Conservation (phyloP, 64 coral and sea anemone species). For the Montipora foliosa region DNA sequence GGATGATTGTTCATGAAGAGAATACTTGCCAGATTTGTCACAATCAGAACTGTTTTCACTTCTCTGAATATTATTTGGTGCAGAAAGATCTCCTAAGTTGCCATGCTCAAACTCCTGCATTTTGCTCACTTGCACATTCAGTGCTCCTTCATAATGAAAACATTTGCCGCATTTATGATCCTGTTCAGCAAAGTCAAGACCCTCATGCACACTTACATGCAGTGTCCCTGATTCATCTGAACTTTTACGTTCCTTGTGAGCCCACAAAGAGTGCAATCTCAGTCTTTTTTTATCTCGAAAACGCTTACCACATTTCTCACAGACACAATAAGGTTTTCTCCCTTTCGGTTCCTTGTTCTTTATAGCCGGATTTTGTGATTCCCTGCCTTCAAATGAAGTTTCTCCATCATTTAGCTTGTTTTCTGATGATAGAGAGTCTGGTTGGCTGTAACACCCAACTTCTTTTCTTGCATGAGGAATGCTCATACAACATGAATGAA, state of each 20-base stretch:
- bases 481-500: background rate
- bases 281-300: background rate
- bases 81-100: background rate
- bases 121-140: background rate
- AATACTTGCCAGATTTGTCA: background rate
- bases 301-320: background rate
- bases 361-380: background rate
- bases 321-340: background rate
- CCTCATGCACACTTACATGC: background rate
- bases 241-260: background rate
- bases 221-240: background rate
- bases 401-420: background rate
- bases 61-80: background rate
- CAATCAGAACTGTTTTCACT: background rate
- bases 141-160: background rate
- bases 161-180: background rate
- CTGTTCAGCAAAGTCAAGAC: too few species aligned
- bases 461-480: background rate
- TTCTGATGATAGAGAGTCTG: background rate
- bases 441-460: background rate
- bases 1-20: background rate
- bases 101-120: background rate
- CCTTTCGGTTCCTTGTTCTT: background rate
- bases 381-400: background rate
- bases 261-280: too few species aligned